Evolutionary conservation across 2,888 invertebrate genomes (phyloP), one percentile per base, ranked within the genome.

Genomic region (Drosophila longiperda): DNA sequence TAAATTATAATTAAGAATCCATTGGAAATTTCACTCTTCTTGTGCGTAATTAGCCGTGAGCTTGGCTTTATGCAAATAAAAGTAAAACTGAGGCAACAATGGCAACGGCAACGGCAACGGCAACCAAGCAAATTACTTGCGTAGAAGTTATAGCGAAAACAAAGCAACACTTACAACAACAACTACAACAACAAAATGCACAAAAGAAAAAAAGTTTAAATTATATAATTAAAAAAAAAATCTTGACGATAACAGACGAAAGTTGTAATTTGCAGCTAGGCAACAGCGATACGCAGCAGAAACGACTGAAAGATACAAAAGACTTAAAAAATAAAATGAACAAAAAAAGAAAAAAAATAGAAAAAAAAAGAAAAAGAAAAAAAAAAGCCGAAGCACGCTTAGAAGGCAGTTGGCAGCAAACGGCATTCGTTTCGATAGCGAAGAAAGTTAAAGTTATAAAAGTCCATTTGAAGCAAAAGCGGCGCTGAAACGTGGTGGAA

Each of bases 211-310:
- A 68, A 75, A 66, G 71, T 80, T 89, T 88, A 89, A 91, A 91
- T 91, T 91, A 91, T 91, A 91, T 91, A 91, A 91, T 91, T 91
- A 82, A 84, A 81, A 86, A 82, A 82, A 83, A 87, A 88, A 88
- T 86, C 89, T 90, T 88, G 89, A 88, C 90, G 82, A 90, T 88
- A 90, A 90, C 80, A 90, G 89, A 87, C 87, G 89, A 90, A 87
- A 87, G 87, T 88, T 78, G 89, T 86, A 88, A 87, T 88, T 90
- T 90, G 86, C 82, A 86, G 73, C 66, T 42, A 67, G 55, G 60
- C 73, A 66, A 54, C 65, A 20, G 72, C 73, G 58, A 69, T 34
- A 49, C 52, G 62, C 68, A 61, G 55, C 69, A 68, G 55, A 73
- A 75, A 77, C 73, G 58, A 53, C 26, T 42, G 60, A 67, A 79